These are phyloP conservation scores for Drosophila nr. perissopoda DNA, from an alignment of 2,888 invertebrate genomes.

Conservation along the genomic window DNA sequence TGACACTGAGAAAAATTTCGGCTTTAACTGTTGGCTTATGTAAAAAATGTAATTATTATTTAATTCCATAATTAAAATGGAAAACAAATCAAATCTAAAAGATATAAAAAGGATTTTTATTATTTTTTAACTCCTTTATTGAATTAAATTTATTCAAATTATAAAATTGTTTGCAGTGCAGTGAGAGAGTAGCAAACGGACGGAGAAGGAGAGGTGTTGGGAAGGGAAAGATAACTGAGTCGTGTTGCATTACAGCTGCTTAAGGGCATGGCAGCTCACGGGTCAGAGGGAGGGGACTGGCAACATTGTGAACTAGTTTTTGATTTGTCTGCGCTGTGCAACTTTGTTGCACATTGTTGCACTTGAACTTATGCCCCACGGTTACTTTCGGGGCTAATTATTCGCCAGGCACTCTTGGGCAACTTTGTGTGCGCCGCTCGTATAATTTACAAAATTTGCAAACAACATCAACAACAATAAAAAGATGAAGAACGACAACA, in stretches of 20 bases:
- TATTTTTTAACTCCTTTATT: background rate
- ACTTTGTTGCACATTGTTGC: slow-evolving; percentile 77
- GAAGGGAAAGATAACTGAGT: slow-evolving; percentile 4
- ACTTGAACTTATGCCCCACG: slow-evolving; percentile 79
- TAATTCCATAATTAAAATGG: background rate
- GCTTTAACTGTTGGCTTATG: background rate
- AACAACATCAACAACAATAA: slow-evolving; percentile 39
- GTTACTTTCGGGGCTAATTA: slow-evolving; percentile 77
- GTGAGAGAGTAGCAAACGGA: background rate
- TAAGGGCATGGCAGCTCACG: background rate
- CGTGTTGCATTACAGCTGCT: slow-evolving; percentile 61
- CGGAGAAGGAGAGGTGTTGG: background rate
- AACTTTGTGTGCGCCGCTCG: slow-evolving; percentile 71
- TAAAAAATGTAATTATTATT: too few relatives aligned
- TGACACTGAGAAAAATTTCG: background rate
- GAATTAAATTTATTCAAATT: background rate
- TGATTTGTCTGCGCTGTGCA: slow-evolving; percentile 65
- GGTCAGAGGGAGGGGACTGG: background rate
- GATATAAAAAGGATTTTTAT: background rate
- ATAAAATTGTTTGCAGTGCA: slow-evolving; percentile 1
- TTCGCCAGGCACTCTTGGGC: slow-evolving; percentile 76
- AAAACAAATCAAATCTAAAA: background rate
- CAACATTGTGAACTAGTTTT: slow-evolving; percentile 70
- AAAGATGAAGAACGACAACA: slow-evolving; percentile 26
- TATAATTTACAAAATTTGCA: slow-evolving; percentile 64